These are phyloP conservation scores for Champsocephalus esox DNA, from an alignment of 2,797 vertebrate species.

Conservation along the genomic window DNA sequence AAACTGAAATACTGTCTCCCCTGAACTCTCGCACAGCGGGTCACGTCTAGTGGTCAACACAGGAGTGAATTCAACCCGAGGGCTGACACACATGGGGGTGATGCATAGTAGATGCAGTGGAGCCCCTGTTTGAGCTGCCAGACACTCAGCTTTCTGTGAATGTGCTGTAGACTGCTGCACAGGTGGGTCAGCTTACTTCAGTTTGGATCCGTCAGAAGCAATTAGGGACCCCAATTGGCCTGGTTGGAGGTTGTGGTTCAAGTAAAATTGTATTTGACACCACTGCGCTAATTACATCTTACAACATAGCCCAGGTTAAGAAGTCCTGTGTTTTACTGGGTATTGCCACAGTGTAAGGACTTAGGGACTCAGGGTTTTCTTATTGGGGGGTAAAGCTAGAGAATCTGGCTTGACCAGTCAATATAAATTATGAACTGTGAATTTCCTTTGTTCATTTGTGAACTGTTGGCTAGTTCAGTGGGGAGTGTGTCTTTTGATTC, in stretches of 20 bases:
- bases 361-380: neutral
- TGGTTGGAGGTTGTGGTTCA: neutral
- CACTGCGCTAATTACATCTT: conserved; percentile 34
- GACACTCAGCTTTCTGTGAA: conserved; percentile 16
- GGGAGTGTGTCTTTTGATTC: conserved; percentile 20
- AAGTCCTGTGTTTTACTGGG: conserved; percentile 14
- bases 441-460: neutral
- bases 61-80: conserved; percentile 35
- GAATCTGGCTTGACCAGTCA: neutral
- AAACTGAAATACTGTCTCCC: conserved; percentile 30
- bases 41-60: conserved; percentile 40
- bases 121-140: conserved; percentile 16
- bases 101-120: conserved; percentile 42
- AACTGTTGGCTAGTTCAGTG: neutral
- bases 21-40: conserved; percentile 20
- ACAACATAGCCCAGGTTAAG: conserved; percentile 5
- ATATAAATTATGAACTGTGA: neutral
- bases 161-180: neutral
- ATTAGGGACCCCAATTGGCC: conserved; percentile 5
- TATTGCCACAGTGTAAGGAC: neutral
- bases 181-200: conserved; percentile 8
- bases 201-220: conserved; percentile 24
- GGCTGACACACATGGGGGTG: conserved; percentile 1
- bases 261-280: conserved; percentile 25
- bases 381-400: neutral